These are phyloP conservation scores for Anniella stebbinsi DNA, from an alignment of 2,797 vertebrate species.

Conservation along the genomic window DNA sequence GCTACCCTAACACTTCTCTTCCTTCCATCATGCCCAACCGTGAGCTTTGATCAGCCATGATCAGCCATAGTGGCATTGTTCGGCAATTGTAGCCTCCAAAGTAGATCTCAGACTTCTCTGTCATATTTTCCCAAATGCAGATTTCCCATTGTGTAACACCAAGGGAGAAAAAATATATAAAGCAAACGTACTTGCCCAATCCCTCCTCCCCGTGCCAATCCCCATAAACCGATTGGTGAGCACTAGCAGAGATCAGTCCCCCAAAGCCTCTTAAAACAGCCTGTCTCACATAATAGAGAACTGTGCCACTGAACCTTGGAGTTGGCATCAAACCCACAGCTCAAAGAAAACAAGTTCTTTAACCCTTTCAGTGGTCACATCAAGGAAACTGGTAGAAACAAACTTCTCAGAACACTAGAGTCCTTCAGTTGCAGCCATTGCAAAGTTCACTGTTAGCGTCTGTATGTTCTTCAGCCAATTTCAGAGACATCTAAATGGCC, in stretches of 20 bases:
- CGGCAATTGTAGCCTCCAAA: background rate
- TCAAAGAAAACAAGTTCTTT: constrained; percentile 21
- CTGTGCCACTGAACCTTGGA: constrained; percentile 33
- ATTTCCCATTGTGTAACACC: background rate
- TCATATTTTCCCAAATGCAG: background rate
- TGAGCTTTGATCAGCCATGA: background rate
- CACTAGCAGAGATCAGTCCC: constrained; percentile 50
- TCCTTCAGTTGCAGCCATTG: constrained; percentile 4
- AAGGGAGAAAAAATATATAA: background rate
- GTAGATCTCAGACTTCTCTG: accelerated
- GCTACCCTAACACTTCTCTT: background rate
- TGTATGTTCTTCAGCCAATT: constrained; percentile 34
- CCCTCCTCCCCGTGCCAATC: constrained; percentile 45
- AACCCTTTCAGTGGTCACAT: constrained; percentile 47
- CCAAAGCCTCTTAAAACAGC: constrained; percentile 59
- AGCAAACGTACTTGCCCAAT: background rate
- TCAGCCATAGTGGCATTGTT: background rate
- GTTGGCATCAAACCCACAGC: constrained; percentile 3
- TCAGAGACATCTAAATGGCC: constrained; percentile 57
- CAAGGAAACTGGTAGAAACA: background rate
- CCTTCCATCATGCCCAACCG: background rate
- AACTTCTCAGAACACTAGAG: constrained; percentile 7
- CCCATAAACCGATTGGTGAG: constrained; percentile 46
- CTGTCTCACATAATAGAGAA: constrained; percentile 45
- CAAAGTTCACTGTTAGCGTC: background rate